Conservation (phyloP, 2,797 vertebrate species). For the Simalia tracyae region DNA sequence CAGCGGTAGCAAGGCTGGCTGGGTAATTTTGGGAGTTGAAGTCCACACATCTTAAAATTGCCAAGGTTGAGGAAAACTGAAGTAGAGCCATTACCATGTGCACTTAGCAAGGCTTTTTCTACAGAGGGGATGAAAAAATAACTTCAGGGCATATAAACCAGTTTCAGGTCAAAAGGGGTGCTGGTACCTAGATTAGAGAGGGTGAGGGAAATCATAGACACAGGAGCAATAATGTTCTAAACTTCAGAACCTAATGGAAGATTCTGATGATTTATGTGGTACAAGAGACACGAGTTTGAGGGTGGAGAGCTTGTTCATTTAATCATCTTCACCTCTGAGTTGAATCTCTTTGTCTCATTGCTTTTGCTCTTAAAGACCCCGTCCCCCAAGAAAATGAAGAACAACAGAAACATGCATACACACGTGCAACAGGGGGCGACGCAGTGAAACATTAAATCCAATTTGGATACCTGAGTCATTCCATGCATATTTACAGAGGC, state of each 20-base stretch:
- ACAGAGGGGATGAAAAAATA: not conserved
- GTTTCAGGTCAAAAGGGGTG: not conserved
- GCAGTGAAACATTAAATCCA: constrained; percentile 61
- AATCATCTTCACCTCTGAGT: constrained; percentile 4
- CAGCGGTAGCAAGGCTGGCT: too few species aligned
- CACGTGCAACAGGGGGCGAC: constrained; percentile 38
- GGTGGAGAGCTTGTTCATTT: constrained; percentile 35
- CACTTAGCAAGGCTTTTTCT: not conserved
- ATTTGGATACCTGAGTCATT: constrained; percentile 35
- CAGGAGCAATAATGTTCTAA: not conserved
- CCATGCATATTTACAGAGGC: constrained; percentile 52
- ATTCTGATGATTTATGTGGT: constrained; percentile 27
- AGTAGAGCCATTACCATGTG: not conserved
- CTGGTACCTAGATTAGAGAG: not conserved
- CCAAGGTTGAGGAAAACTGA: too few species aligned
- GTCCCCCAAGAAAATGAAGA: constrained; percentile 17
- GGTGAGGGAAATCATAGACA: not conserved
- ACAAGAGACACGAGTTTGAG: constrained; percentile 28
- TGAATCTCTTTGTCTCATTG: constrained; percentile 35
- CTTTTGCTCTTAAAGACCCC: constrained; percentile 17
- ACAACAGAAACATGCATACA: constrained; percentile 35
- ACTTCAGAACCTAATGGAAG: constrained; percentile 6
- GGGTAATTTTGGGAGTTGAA: too few species aligned
- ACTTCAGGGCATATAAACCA: not conserved
- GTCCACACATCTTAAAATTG: too few species aligned